Evolutionary conservation across 2,888 invertebrate genomes (phyloP), one percentile per base, ranked within the genome.

Genomic region (Eilema caniola): DNA sequence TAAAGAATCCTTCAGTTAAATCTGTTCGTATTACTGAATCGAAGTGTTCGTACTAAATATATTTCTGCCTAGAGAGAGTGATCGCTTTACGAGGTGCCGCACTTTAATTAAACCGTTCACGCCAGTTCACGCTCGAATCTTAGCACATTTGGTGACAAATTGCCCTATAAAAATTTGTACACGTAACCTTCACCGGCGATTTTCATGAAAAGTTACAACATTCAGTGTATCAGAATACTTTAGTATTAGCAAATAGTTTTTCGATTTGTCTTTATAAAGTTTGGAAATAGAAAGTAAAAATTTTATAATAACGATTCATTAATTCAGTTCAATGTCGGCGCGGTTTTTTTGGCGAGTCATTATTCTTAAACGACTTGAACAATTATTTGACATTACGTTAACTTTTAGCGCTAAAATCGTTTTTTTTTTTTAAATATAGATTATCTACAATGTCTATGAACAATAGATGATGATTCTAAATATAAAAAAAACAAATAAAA

Each of bases 21-120:
- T 20, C 60, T 20, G 23, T 47, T 24, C 12, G 28, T 41, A 23
- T 16, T 62, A 67, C 14, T 61, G 25, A 56, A 7, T 47, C 12
- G 23, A 3, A 5, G 14, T 14, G 59, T 69, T 61, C 62, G 60
- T 60, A 62, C 28, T 41, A 25, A 59, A 67, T 25, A 28, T 70
- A 67, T 78, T 59, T 66, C 25, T 12, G 33, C 61, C 57, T 23
- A 20, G n/a, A 62, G 66, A 28, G 60, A 67, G 11, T 12, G 14
- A 73, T 56, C 66, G 63, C 67, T 81, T 76, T 68, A 78, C 69
- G 69, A 73, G 63, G 53, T 62, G 59, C 61, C 65, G 37, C 59
- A 41, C 60, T 73, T 73, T 76, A 76, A 82, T 82, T 73, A 80
- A 82, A 80, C 65, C 16, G 64, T 75, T 75, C 47, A 73, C 67